Conservation (phyloP, 2,113 vertebrate species). For the Pseudopipra pipra region DNA sequence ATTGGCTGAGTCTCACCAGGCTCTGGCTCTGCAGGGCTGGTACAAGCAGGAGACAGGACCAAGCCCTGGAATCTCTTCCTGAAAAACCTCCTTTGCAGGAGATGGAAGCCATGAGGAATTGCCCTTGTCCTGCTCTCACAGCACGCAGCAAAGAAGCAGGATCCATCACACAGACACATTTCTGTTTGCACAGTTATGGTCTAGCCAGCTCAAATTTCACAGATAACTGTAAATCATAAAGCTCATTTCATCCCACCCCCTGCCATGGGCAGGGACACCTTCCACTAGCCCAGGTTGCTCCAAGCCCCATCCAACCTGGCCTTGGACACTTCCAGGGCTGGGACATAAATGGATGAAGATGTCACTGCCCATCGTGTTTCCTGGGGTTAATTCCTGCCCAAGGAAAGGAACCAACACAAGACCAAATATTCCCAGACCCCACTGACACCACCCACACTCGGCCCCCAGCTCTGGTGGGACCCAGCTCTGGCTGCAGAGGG, state of each 20-base stretch:
- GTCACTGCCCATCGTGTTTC: fast-evolving
- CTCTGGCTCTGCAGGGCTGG: background rate
- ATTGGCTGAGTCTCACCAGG: fast-evolving
- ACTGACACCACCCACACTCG: fast-evolving
- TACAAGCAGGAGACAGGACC: background rate
- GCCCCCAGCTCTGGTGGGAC: background rate
- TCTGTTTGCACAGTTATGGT: fast-evolving
- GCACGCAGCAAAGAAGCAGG: fast-evolving
- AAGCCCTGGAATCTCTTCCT: background rate
- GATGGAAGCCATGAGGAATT: background rate
- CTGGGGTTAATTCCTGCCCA: background rate
- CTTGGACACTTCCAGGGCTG: background rate
- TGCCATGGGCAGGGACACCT: background rate
- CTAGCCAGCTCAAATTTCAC: fast-evolving
- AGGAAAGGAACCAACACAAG: background rate
- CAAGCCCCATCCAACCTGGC: background rate
- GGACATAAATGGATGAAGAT: background rate
- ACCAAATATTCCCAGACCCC: no score
- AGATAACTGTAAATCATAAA: background rate
- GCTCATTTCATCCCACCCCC: background rate
- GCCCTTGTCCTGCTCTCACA: fast-evolving
- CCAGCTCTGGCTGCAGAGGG: background rate
- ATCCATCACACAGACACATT: background rate
- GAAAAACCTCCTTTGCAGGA: background rate
- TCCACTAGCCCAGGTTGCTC: background rate